phyloP scores from a whole-genome alignment of 92 coral and sea anemone species.

The Parazoanthus swiftii region DNA sequence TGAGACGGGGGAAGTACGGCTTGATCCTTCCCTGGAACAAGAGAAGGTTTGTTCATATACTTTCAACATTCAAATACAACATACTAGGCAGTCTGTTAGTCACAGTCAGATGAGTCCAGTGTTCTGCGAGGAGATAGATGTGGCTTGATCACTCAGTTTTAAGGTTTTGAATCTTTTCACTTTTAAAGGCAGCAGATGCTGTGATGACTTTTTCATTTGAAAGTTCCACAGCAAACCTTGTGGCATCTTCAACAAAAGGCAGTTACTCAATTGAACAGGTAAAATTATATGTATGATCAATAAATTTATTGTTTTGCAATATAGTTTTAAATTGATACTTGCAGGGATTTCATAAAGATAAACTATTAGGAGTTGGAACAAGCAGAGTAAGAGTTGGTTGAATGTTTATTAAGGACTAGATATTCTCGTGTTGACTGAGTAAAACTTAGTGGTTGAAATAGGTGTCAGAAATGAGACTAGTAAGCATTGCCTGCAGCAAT shows the following conservation, averaged over 20 bases:
- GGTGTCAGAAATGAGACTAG: too few species aligned
- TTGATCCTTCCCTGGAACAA: conserved; percentile 84
- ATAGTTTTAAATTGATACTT: too few species aligned
- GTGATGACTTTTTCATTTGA: conserved; percentile 91
- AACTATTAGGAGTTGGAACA: too few species aligned
- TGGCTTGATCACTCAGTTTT: not conserved
- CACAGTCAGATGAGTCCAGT: not conserved
- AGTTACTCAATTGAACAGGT: conserved; percentile 79
- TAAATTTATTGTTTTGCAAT: not conserved
- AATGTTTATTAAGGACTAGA: too few species aligned
- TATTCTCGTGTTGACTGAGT: too few species aligned
- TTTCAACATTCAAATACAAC: not conserved
- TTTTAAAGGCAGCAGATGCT: conserved; percentile 72
- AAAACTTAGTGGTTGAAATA: too few species aligned
- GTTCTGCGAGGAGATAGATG: not conserved
- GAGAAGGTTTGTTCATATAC: conserved; percentile 64
- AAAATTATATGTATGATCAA: not conserved
- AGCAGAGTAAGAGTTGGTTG: too few species aligned
- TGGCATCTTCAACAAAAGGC: conserved; percentile 87
- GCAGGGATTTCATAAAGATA: too few species aligned
- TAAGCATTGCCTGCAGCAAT: too few species aligned
- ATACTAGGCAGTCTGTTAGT: not conserved
- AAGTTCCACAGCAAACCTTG: conserved; percentile 66
- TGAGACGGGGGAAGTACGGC: conserved; percentile 62
- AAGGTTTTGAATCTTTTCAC: not conserved